Evolutionary conservation across 1,140 invertebrate species (phyloP).

Genomic region (Cheumatopsyche charites): DNA sequence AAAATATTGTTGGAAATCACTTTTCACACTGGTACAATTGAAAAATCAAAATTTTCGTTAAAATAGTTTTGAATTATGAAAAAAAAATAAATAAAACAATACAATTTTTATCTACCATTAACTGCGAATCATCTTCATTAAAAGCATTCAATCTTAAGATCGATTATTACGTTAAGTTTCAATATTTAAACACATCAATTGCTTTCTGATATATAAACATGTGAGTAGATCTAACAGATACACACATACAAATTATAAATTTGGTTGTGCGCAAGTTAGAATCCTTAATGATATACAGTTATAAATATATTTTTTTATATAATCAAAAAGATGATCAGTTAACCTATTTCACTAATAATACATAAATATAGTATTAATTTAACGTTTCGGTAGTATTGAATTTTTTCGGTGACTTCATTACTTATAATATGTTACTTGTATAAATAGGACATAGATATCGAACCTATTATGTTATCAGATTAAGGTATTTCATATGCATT

Average conservation of each 20-base stretch:
- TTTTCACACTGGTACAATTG: too few species aligned
- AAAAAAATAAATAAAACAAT: too few species aligned
- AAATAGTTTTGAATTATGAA: too few species aligned
- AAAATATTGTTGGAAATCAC: neutral
- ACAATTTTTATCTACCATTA: too few species aligned
- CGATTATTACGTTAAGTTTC: neutral
- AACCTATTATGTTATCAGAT: neutral
- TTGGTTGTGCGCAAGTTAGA: neutral
- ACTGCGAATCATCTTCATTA: neutral
- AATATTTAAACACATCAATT: constrained; percentile 19
- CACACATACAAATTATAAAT: neutral
- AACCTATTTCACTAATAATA: constrained; percentile 33
- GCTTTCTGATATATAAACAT: constrained; percentile 12
- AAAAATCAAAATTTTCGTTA: too few species aligned
- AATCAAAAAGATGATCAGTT: constrained; percentile 24
- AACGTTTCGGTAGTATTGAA: constrained; percentile 15
- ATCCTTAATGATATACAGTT: constrained; percentile 25
- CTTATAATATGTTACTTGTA: neutral
- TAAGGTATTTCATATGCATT: neutral
- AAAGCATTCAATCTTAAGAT: neutral
- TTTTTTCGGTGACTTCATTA: too few species aligned
- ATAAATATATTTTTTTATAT: constrained; percentile 25
- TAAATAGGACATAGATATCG: neutral
- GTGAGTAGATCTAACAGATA: neutral
- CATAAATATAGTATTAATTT: constrained; percentile 30